phyloP scores from a whole-genome alignment of 53 echinoderm and acorn worm genomes.

The Temnopleurus reevesii region DNA sequence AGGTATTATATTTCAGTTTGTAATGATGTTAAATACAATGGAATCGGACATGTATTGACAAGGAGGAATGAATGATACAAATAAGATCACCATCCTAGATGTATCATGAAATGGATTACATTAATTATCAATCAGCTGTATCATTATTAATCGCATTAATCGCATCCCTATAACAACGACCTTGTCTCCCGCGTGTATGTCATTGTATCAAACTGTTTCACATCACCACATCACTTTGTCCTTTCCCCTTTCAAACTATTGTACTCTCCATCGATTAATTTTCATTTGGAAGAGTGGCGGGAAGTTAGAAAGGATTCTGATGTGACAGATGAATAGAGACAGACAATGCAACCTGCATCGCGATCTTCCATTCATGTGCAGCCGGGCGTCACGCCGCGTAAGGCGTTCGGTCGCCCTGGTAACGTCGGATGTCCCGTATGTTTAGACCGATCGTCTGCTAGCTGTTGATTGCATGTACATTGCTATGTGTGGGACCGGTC shows the following conservation, averaged over 20 bases:
- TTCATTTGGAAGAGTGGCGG: background rate
- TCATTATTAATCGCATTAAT: too few species aligned
- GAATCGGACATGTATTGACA: too few species aligned
- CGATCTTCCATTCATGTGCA: background rate
- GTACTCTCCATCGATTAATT: background rate
- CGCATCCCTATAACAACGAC: conserved; percentile 28
- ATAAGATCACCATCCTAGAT: background rate
- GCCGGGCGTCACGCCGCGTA: background rate
- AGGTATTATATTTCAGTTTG: too few species aligned
- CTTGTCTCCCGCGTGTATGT: background rate
- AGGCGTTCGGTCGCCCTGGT: conserved; percentile 32
- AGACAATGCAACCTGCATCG: background rate
- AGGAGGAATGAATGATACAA: background rate
- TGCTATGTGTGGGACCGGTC: background rate
- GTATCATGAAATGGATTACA: too few species aligned
- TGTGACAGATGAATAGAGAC: background rate
- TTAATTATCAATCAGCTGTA: conserved; percentile 19
- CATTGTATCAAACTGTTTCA: background rate
- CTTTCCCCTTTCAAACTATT: background rate
- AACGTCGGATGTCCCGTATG: conserved; percentile 46
- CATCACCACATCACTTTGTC: conserved; percentile 10
- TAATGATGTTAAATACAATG: too few species aligned
- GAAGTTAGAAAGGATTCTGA: background rate
- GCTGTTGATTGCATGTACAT: background rate
- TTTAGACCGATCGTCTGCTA: conserved; percentile 29